These are phyloP conservation scores for Amia ocellicauda DNA, from an alignment of 2,113 vertebrate genomes.

Conservation along the genomic window DNA sequence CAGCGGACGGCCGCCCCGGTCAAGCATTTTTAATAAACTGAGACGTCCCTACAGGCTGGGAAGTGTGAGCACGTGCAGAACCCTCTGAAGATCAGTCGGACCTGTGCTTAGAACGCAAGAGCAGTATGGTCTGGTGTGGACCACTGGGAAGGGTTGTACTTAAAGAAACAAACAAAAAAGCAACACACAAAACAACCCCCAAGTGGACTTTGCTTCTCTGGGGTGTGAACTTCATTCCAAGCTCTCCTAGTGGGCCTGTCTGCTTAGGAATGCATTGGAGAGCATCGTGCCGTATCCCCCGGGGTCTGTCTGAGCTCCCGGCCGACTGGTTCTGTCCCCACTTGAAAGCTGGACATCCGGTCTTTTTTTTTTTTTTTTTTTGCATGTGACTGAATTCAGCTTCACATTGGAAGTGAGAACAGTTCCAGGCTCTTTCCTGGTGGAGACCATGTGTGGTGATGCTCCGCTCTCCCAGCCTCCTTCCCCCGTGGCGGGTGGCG, in stretches of 20 bases:
- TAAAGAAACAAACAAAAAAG: conserved; percentile 3
- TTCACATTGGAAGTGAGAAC: too few species aligned
- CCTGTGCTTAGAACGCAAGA: not conserved
- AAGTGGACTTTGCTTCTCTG: too few species aligned
- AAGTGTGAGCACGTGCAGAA: not conserved
- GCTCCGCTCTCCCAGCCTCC: too few species aligned
- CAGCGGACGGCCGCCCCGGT: too few species aligned
- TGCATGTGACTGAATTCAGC: too few species aligned
- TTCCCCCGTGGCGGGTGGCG: too few species aligned
- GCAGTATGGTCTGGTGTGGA: conserved; percentile 6
- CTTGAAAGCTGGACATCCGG: not conserved
- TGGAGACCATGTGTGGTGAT: too few species aligned
- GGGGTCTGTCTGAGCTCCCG: not conserved
- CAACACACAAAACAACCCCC: conserved; percentile 4
- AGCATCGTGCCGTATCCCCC: not conserved
- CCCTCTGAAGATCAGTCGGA: conserved; percentile 14
- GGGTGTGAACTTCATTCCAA: too few species aligned
- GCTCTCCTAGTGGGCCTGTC: too few species aligned
- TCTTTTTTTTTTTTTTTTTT: not conserved
- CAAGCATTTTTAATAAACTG: too few species aligned
- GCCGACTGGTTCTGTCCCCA: conserved; percentile 40
- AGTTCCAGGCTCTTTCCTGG: too few species aligned
- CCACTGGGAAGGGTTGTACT: conserved; percentile 25
- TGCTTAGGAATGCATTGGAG: not conserved
- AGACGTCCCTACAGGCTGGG: not conserved